phyloP scores from a whole-genome alignment of 2,888 invertebrate genomes.

The Erannis defoliaria region DNA sequence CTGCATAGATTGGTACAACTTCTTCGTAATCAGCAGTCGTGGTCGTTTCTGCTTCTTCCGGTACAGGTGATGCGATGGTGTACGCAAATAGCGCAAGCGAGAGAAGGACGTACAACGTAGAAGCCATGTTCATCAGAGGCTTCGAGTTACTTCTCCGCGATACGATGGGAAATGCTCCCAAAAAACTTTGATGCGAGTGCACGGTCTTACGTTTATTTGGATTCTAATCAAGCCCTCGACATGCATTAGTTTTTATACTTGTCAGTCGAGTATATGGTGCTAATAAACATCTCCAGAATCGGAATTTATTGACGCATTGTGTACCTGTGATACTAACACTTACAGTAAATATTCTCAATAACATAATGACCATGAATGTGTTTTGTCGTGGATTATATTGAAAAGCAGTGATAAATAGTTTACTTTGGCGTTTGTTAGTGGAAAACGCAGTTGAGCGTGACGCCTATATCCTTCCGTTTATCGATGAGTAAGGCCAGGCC shows the following conservation, averaged over 20 bases:
- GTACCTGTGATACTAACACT: conserved; percentile 60
- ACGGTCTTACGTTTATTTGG: conserved; percentile 50
- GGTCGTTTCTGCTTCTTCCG: conserved; percentile 51
- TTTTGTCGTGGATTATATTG: conserved; percentile 67
- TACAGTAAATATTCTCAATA: conserved; percentile 76
- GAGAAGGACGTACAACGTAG: conserved; percentile 63
- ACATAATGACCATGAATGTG: conserved; percentile 78
- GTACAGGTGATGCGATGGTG: conserved; percentile 62
- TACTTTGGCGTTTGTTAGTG: conserved; percentile 50
- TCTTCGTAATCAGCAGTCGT: conserved; percentile 56
- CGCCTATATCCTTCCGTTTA: conserved; percentile 47
- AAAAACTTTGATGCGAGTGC: conserved; percentile 54
- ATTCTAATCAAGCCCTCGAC: conserved; percentile 47
- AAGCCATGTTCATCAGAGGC: conserved; percentile 70
- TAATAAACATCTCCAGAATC: conserved; percentile 73
- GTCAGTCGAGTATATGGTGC: conserved; percentile 61
- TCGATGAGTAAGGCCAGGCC: conserved; percentile 50
- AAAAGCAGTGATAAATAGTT: conserved; percentile 61
- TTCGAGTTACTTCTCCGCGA: conserved; percentile 67
- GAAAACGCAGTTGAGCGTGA: conserved; percentile 46
- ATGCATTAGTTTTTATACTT: conserved; percentile 70
- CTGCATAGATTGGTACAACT: conserved; percentile 54
- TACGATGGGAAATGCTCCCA: conserved; percentile 54
- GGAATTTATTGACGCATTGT: conserved; percentile 74
- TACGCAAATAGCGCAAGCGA: conserved; percentile 61